Conservation (phyloP, 2,888 invertebrate species). For the Xestia c-nigrum region DNA sequence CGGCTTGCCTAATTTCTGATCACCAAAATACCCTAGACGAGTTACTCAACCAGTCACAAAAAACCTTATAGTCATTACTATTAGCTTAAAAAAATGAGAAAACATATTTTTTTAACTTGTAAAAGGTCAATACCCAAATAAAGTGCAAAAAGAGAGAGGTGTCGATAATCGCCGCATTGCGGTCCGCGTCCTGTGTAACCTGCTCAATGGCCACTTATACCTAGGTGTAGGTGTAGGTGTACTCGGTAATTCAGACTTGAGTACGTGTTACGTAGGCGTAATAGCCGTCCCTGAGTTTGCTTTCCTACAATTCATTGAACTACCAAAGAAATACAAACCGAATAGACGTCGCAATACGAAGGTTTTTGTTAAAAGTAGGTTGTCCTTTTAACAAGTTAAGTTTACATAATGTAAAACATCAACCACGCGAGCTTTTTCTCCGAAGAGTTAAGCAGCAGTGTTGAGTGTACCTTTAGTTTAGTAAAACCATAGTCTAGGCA, state of each 20-base stretch:
- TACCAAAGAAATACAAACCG: conserved; percentile 1
- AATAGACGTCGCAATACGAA: background rate
- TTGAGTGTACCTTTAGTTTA: background rate
- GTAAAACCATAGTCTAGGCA: background rate
- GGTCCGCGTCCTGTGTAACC: conserved; percentile 27
- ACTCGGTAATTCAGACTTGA: conserved; percentile 16
- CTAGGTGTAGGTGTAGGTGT: background rate
- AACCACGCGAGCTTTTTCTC: background rate
- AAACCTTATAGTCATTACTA: background rate
- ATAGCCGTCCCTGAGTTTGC: background rate
- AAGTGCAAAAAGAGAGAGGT: conserved; percentile 46
- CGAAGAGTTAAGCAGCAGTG: background rate
- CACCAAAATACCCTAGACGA: background rate
- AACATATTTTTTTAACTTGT: conserved; percentile 20
- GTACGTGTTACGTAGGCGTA: conserved; percentile 14
- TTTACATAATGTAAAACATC: background rate
- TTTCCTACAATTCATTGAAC: background rate
- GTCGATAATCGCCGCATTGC: conserved; percentile 53
- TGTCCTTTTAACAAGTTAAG: background rate
- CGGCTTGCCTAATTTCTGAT: background rate
- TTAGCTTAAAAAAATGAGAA: background rate
- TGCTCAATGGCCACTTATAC: conserved; percentile 1
- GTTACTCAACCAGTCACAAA: background rate
- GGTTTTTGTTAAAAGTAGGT: background rate
- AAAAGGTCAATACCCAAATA: conserved; percentile 56